Conservation (phyloP, 2,888 invertebrate species). For the Metallyticus violacea region DNA sequence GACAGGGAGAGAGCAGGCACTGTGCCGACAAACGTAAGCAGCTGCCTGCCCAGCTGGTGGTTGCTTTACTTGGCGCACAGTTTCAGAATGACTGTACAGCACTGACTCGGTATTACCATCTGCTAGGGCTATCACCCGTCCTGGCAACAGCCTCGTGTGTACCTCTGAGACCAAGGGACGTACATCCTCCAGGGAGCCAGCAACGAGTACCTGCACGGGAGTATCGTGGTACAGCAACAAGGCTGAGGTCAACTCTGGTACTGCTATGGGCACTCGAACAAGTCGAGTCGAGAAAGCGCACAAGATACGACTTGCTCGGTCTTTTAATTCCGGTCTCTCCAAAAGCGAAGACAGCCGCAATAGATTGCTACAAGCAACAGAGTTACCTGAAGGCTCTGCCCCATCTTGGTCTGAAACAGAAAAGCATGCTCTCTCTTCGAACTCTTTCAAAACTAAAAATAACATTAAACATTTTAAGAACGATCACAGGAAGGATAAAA, state of each 20-base stretch:
- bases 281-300: slow-evolving; percentile 61
- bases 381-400: slow-evolving; percentile 92
- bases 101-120: slow-evolving; percentile 46
- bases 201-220: slow-evolving; percentile 64
- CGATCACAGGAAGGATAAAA: no score
- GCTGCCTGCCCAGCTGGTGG: slow-evolving; percentile 61
- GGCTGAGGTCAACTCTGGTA: slow-evolving; percentile 75
- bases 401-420: slow-evolving; percentile 79
- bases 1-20: slow-evolving; percentile 72
- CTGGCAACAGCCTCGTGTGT: slow-evolving; percentile 63
- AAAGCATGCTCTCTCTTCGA: no score
- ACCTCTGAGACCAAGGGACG: slow-evolving; percentile 54
- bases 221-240: slow-evolving; percentile 61
- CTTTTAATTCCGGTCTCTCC: slow-evolving; percentile 55
- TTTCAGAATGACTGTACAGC: slow-evolving; percentile 46
- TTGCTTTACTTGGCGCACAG: slow-evolving; percentile 48
- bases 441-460: no score
- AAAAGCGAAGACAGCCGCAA: slow-evolving; percentile 70
- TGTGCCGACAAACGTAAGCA: slow-evolving; percentile 76
- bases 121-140: slow-evolving; percentile 64
- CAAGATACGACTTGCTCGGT: slow-evolving; percentile 59
- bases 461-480: no score
- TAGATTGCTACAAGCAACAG: slow-evolving; percentile 79
- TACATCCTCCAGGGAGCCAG: background rate
- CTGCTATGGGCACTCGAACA: slow-evolving; percentile 60